Evolutionary conservation across 1,140 invertebrate genomes (phyloP).

Genomic region (Cecropterus lyciades): DNA sequence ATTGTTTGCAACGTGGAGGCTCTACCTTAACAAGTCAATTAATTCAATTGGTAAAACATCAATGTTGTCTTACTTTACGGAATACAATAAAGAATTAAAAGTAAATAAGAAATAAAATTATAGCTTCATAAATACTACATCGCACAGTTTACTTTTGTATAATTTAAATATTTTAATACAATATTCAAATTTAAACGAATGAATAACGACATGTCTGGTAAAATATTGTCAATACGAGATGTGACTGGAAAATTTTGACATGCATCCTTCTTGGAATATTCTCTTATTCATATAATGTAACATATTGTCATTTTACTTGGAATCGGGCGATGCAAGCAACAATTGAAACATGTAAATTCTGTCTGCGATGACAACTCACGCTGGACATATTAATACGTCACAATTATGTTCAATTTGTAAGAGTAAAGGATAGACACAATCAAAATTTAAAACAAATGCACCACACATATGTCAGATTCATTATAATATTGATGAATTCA

Average conservation of each 20-base stretch:
- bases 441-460: constrained; percentile 45
- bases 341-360: constrained; percentile 41
- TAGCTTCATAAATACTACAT: neutral
- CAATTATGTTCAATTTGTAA: constrained; percentile 41
- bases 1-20: too few species aligned
- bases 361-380: constrained; percentile 38
- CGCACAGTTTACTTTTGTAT: neutral
- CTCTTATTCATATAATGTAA: constrained; percentile 25
- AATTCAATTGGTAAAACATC: too few species aligned
- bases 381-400: constrained; percentile 43
- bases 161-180: neutral
- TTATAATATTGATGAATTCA: constrained; percentile 49
- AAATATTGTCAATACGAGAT: constrained; percentile 7
- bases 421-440: constrained; percentile 43
- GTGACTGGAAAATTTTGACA: constrained; percentile 20
- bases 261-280: constrained; percentile 29
- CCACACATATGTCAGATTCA: constrained; percentile 15
- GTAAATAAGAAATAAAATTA: neutral
- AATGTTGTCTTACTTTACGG: too few species aligned
- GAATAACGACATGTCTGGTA: neutral
- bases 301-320: constrained; percentile 19
- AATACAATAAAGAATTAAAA: too few species aligned
- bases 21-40: too few species aligned
- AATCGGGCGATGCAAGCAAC: constrained; percentile 21
- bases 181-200: neutral